These are phyloP conservation scores for Rhagophthalmus giganteus DNA, from an alignment of 2,888 invertebrate species.

Conservation along the genomic window DNA sequence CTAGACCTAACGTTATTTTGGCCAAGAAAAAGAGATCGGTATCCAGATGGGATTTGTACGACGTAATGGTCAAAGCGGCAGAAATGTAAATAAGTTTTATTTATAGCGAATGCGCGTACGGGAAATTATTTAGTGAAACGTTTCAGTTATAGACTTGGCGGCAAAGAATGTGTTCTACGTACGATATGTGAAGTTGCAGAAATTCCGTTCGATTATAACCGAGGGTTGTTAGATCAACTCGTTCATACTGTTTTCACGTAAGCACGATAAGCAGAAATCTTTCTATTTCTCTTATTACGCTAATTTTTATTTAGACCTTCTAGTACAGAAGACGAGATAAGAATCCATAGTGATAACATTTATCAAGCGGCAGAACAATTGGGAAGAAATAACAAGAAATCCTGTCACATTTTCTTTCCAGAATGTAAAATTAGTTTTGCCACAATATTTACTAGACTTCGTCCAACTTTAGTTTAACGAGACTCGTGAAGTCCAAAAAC, in stretches of 20 bases:
- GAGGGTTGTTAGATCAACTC: constrained; percentile 67
- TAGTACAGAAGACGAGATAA: constrained; percentile 45
- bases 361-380: constrained; percentile 61
- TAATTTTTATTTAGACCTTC: constrained; percentile 54
- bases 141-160: constrained; percentile 60
- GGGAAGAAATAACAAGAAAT: constrained; percentile 53
- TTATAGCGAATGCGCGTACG: too few species aligned
- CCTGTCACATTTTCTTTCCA: constrained; percentile 51
- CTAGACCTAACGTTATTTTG: constrained; percentile 37
- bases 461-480: not conserved
- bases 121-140: too few species aligned
- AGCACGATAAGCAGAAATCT: constrained; percentile 46
- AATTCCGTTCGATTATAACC: constrained; percentile 61
- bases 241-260: constrained; percentile 70
- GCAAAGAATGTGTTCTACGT: constrained; percentile 67
- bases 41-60: constrained; percentile 69
- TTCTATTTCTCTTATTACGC: too few species aligned
- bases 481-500: too few species aligned
- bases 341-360: constrained; percentile 44
- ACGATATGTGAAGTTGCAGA: constrained; percentile 70
- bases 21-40: constrained; percentile 36
- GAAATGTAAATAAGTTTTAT: constrained; percentile 56
- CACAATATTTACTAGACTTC: constrained; percentile 55
- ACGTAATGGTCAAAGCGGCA: constrained; percentile 62
- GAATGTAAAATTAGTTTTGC: constrained; percentile 55